A percentile compares a stretch with the other conserved stretches of the same genome.
Evolutionary conservation across 2,797 vertebrate genomes (phyloP).

Genomic region (Morelia viridis): DNA sequence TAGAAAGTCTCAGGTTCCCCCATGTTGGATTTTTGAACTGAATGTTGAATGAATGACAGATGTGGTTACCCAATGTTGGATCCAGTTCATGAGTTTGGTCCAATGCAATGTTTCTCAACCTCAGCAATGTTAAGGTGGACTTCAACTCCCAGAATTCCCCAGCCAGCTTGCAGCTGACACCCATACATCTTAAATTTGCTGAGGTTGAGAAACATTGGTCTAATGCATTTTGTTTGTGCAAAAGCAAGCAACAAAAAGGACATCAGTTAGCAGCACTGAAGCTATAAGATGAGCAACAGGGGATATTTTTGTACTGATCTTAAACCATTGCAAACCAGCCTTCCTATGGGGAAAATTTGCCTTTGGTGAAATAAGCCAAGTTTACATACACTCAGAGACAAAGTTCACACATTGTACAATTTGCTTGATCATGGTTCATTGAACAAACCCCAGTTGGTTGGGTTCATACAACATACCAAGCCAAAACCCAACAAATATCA

Average conservation of each 20-base stretch:
- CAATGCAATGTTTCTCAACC: neutral
- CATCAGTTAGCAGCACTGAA: neutral
- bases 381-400: neutral
- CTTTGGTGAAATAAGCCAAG: neutral
- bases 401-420: neutral
- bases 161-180: neutral
- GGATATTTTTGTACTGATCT: neutral
- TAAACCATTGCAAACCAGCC: neutral
- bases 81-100: neutral
- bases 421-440: neutral
- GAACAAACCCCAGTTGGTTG: neutral
- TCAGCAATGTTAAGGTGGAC: neutral
- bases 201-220: neutral
- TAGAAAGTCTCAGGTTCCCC: neutral
- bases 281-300: neutral
- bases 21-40: neutral
- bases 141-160: neutral
- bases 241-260: neutral
- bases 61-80: neutral
- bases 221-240: neutral
- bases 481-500: neutral
- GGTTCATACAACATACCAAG: neutral
- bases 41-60: neutral
- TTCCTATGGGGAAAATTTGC: neutral
- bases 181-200: neutral